A percentile compares a stretch with the other conserved stretches of the same genome.
phyloP scores from a whole-genome alignment of 2,113 vertebrate species.

The Lasiurus cinereus region DNA sequence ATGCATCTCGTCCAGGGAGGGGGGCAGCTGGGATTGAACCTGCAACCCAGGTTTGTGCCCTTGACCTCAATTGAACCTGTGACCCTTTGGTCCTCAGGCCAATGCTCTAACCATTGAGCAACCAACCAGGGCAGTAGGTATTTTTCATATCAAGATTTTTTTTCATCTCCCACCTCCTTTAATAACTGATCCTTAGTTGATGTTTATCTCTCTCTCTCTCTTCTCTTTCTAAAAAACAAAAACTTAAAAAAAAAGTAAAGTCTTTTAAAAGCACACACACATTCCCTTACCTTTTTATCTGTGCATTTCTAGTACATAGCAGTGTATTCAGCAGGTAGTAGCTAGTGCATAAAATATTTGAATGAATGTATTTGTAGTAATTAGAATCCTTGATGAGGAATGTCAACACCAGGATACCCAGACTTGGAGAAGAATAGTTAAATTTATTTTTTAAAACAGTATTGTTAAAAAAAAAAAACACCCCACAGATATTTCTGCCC shows the following conservation, averaged over 20 bases:
- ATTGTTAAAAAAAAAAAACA: background rate
- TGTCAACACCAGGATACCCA: background rate
- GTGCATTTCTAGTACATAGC: background rate
- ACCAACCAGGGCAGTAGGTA: background rate
- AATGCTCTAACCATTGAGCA: too few species aligned
- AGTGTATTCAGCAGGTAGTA: background rate
- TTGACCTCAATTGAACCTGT: background rate
- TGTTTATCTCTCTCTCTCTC: background rate
- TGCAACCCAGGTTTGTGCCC: background rate
- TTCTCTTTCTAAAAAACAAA: background rate
- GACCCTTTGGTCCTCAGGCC: too few species aligned
- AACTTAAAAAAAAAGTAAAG: background rate
- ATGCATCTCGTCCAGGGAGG: too few species aligned
- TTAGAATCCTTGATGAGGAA: background rate
- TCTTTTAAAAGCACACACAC: background rate
- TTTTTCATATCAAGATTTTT: constrained; percentile 29
- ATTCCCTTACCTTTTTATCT: background rate
- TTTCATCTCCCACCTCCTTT: background rate
- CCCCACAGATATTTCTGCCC: background rate
- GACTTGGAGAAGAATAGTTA: background rate
- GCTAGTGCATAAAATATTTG: background rate
- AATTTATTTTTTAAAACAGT: background rate
- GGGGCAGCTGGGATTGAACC: background rate
- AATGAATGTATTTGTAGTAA: background rate
- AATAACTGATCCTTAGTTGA: background rate